Evolutionary conservation across 2,888 invertebrate genomes (phyloP).

Genomic region (Venusia cambrica): DNA sequence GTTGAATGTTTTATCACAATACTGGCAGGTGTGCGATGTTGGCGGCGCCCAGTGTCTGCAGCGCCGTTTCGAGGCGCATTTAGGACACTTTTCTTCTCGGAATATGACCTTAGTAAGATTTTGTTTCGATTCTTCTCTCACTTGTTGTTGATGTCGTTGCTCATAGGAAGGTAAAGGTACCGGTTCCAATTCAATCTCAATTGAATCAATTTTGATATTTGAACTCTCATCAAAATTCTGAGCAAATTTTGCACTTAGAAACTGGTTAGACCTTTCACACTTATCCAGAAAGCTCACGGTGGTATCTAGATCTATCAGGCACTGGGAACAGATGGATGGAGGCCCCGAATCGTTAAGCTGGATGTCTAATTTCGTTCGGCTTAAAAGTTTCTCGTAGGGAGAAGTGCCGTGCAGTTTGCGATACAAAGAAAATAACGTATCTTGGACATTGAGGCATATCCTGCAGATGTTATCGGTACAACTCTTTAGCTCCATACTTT

Average conservation of each 20-base stretch:
- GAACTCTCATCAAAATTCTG: slow-evolving; percentile 9
- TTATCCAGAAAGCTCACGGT: slow-evolving; percentile 48
- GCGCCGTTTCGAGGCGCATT: slow-evolving; percentile 44
- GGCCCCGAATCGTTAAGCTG: slow-evolving; percentile 44
- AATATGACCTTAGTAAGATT: slow-evolving; percentile 6
- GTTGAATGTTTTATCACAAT: slow-evolving; percentile 49
- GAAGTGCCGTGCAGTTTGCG: slow-evolving; percentile 39
- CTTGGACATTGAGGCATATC: slow-evolving; percentile 48
- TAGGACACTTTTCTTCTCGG: slow-evolving; percentile 29
- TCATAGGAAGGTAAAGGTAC: neutral
- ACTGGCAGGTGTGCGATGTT: slow-evolving; percentile 37
- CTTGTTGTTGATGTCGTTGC: neutral
- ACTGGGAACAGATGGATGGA: slow-evolving; percentile 48
- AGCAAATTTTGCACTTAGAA: slow-evolving; percentile 27
- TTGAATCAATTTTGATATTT: slow-evolving; percentile 3
- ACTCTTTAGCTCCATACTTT: slow-evolving; percentile 32
- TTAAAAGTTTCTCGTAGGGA: slow-evolving; percentile 43
- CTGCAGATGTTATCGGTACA: slow-evolving; percentile 42
- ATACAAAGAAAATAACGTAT: slow-evolving; percentile 43
- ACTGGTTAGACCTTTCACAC: slow-evolving; percentile 46
- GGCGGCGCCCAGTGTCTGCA: slow-evolving; percentile 45
- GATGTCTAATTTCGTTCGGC: slow-evolving; percentile 41
- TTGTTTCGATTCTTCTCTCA: slow-evolving; percentile 14
- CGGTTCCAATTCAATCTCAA: slow-evolving; percentile 1
- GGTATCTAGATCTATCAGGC: slow-evolving; percentile 47